These are phyloP conservation scores for Engystomops pustulosus DNA, from an alignment of 2,113 vertebrate species.

Conservation along the genomic window DNA sequence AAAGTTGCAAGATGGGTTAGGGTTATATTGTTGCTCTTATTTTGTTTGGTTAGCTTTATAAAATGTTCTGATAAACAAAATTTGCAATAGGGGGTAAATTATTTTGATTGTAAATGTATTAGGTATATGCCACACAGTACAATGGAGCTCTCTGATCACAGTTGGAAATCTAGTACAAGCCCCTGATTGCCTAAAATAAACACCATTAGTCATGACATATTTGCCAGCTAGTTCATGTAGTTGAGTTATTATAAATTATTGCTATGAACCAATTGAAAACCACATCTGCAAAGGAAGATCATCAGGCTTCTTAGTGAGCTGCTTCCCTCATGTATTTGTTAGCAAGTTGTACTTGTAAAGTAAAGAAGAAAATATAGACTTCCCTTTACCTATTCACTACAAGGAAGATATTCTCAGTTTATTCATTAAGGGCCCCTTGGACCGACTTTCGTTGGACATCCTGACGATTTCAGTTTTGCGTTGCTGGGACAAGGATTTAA, in stretches of 20 bases:
- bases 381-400: neutral
- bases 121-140: no score
- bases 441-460: no score
- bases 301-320: neutral
- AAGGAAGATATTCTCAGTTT: neutral
- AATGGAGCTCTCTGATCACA: neutral
- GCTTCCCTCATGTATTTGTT: slow-evolving; percentile 4
- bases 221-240: neutral
- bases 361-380: neutral
- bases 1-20: no score
- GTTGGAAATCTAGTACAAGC: neutral
- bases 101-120: no score
- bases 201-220: neutral
- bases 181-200: neutral
- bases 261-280: neutral
- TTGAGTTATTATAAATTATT: neutral
- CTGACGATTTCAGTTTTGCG: no score
- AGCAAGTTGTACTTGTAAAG: neutral
- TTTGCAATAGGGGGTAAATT: no score
- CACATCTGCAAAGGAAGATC: neutral
- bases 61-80: no score
- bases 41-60: no score
- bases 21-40: no score
- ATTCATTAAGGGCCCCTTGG: no score
- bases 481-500: no score